Evolutionary conservation across 2,888 invertebrate species (phyloP).

Genomic region (Drosophila emarginata): DNA sequence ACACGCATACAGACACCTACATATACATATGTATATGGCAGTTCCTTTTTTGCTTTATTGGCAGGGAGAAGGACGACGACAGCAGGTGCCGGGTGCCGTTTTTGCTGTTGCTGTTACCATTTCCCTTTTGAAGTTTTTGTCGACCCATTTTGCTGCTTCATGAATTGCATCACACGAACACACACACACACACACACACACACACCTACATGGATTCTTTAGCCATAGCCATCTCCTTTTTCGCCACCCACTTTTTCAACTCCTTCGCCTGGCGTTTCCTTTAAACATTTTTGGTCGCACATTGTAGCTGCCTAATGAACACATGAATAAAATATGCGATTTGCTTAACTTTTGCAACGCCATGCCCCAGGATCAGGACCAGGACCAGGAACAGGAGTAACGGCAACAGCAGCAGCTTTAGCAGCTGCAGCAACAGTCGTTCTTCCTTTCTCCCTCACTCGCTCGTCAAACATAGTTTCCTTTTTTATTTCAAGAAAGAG

Average conservation of each 20-base stretch:
- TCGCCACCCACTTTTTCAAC: background rate
- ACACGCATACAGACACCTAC: slow-evolving; percentile 6
- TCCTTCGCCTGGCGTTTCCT: slow-evolving; percentile 57
- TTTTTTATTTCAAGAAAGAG: background rate
- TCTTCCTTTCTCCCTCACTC: background rate
- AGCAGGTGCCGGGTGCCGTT: slow-evolving; percentile 30
- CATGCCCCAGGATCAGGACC: slow-evolving; percentile 11
- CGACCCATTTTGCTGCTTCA: slow-evolving; percentile 75
- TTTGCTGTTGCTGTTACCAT: slow-evolving; percentile 48
- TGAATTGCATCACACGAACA: slow-evolving; percentile 66
- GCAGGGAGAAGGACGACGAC: slow-evolving; percentile 48
- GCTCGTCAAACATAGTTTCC: slow-evolving; percentile 30
- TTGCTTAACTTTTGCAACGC: slow-evolving; percentile 74
- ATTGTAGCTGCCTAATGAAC: slow-evolving; percentile 78
- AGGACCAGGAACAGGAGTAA: slow-evolving; percentile 2
- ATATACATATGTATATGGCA: no score
- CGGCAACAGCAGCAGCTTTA: no score
- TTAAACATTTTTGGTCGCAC: slow-evolving; percentile 78
- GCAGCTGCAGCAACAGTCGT: slow-evolving; percentile 29
- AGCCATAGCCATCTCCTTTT: background rate
- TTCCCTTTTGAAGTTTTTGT: slow-evolving; percentile 75
- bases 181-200: slow-evolving; percentile 15
- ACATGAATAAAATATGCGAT: slow-evolving; percentile 78
- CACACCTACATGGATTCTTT: background rate
- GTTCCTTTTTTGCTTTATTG: slow-evolving; percentile 40